Evolutionary conservation across 2,113 vertebrate genomes (phyloP), one percentile per base, ranked within the genome.

Genomic region (Phylloscopus trochilus): DNA sequence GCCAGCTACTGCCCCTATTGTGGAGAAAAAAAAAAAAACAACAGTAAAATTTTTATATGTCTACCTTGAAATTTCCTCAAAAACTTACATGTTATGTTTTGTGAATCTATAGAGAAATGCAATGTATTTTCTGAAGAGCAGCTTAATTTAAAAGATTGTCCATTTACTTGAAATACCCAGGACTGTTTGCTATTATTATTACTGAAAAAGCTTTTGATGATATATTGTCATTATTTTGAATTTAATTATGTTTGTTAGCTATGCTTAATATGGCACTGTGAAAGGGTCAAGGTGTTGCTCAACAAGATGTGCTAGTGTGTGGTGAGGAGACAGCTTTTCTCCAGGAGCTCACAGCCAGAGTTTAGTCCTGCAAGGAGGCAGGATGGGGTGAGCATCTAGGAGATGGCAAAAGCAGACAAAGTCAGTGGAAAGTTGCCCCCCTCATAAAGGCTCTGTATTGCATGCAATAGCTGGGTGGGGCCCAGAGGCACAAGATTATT

Each of bases 241-340:
- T 83, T 94, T 83, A 86, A 51, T 69, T 80, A 39, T 51, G 69
- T 87, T 91, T 88, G 49, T 87, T 96, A 86, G 39, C 6, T 41
- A 41, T 41, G 41, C 41, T 41, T 41, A 41, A 41, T 41, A 41
- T 6, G 0, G 52, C 60, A 30, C 39, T 66, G 44, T 78, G 89
- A 75, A 91, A 84, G 55, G 66, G 84, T 70, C 56, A 72, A 67
- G 77, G 28, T 7, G 0, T 15, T 82, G 31, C 84, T 89, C 62
- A 79, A 24, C 15, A 46, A 66, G 41, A 52, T 2, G 0, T 31
- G 39, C 19, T 23, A 51, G 47, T 2, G 11, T 1, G 2, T 75
- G 28, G 8, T 0, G 2, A 79, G 52, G 62, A 68, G 53, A 67
- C 10, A 64, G 55, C 27, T 74, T 83, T 70, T 33, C 35, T 74